Conservation (phyloP, 1,140 invertebrate species). For the Musca domestica region DNA sequence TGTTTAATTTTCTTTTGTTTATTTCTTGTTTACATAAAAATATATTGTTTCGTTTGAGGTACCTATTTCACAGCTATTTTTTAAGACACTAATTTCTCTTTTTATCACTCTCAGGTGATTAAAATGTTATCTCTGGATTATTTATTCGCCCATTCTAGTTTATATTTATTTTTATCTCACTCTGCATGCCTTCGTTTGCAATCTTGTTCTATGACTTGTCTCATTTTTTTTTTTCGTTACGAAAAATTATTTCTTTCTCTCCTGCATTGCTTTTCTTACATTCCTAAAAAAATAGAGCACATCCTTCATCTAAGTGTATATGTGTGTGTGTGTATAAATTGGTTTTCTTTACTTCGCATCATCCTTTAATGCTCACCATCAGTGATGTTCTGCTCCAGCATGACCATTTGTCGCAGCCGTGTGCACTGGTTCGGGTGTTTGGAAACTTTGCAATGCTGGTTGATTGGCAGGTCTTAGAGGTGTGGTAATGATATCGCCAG, state of each 20-base stretch:
- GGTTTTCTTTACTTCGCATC: background rate
- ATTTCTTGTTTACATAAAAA: no score
- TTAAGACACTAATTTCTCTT: no score
- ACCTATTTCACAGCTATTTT: no score
- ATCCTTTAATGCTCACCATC: background rate
- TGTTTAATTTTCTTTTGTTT: no score
- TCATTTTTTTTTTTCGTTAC: background rate
- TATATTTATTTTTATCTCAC: no score
- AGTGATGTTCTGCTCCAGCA: conserved; percentile 1
- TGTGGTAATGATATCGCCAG: conserved; percentile 62
- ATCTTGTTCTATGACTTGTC: background rate
- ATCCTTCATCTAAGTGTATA: no score
- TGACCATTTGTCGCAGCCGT: conserved; percentile 15
- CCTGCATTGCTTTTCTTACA: background rate
- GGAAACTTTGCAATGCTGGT: background rate
- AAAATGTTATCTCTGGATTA: no score
- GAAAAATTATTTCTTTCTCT: background rate
- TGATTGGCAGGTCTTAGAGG: conserved; percentile 39
- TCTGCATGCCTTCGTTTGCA: background rate
- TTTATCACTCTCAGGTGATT: no score
- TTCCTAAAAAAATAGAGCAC: background rate
- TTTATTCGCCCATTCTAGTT: no score
- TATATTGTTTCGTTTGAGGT: no score
- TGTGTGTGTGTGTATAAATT: background rate
- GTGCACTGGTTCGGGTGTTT: background rate